Evolutionary conservation across 2,113 vertebrate genomes (phyloP).

Genomic region (Morone saxatilis): DNA sequence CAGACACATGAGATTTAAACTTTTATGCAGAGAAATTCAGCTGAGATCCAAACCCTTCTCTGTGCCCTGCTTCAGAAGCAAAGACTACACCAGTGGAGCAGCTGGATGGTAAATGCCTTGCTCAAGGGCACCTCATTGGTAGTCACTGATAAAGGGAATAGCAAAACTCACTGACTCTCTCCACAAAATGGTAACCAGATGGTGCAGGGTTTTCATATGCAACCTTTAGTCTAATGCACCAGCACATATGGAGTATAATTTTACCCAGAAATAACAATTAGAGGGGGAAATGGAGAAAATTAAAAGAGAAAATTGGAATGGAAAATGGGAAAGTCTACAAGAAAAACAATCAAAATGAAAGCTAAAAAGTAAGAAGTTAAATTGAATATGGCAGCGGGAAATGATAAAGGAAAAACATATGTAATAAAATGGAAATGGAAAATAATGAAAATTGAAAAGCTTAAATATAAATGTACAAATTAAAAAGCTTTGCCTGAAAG

Average conservation of each 20-base stretch:
- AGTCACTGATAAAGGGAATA: background rate
- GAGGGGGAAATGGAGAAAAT: background rate
- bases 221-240: background rate
- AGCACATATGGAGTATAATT: background rate
- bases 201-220: background rate
- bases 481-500: background rate
- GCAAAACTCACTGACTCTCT: background rate
- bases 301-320: background rate
- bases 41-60: conserved; percentile 3
- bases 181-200: background rate
- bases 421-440: background rate
- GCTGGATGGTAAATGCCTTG: conserved; percentile 23
- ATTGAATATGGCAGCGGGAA: background rate
- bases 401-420: background rate
- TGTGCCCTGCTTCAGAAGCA: background rate
- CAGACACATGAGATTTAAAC: conserved; percentile 26
- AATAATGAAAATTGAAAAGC: background rate
- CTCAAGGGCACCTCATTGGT: conserved; percentile 1
- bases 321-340: background rate
- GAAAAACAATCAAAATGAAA: background rate
- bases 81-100: background rate
- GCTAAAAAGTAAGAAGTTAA: background rate
- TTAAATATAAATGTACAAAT: conserved; percentile 5
- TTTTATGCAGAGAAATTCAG: background rate
- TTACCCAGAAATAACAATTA: background rate